Percentiles rank a stretch among this genome's conserved stretches.
These are phyloP conservation scores for Drosophila rubida DNA, from an alignment of 2,888 invertebrate species.

Conservation along the genomic window DNA sequence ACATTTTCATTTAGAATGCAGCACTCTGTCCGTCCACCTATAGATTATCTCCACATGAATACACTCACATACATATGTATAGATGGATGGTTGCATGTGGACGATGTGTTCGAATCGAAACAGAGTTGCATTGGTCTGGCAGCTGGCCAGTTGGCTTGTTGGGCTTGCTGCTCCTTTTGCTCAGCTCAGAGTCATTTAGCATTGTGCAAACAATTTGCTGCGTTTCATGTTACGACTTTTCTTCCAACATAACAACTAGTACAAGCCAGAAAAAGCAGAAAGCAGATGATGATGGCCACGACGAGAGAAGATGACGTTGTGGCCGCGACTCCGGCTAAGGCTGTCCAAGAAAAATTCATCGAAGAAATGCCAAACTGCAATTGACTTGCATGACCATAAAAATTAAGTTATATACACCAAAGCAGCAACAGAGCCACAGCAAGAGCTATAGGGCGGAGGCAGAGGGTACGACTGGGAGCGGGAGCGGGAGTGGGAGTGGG, in stretches of 20 bases:
- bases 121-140: conserved; percentile 12
- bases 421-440: conserved; percentile 22
- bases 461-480: not conserved
- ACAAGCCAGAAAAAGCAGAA: conserved; percentile 27
- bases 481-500: not conserved
- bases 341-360: conserved; percentile 58
- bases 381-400: conserved; percentile 82
- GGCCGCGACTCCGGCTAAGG: conserved; percentile 1
- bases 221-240: conserved; percentile 73
- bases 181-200: conserved; percentile 54
- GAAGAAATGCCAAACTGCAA: conserved; percentile 81
- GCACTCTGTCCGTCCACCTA: conserved; percentile 30
- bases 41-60: conserved; percentile 28
- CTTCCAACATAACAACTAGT: conserved; percentile 52
- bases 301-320: conserved; percentile 41
- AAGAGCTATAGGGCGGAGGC: conserved; percentile 7
- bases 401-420: conserved; percentile 81
- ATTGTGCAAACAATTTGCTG: conserved; percentile 75
- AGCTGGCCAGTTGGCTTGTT: conserved; percentile 14
- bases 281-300: conserved; percentile 51
- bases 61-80: not conserved
- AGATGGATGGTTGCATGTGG: too few species aligned
- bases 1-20: conserved; percentile 35
- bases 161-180: conserved; percentile 35
- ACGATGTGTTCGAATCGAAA: not conserved